These are phyloP conservation scores for Drepana arcuata DNA, from an alignment of 1,140 invertebrate genomes.

Conservation along the genomic window DNA sequence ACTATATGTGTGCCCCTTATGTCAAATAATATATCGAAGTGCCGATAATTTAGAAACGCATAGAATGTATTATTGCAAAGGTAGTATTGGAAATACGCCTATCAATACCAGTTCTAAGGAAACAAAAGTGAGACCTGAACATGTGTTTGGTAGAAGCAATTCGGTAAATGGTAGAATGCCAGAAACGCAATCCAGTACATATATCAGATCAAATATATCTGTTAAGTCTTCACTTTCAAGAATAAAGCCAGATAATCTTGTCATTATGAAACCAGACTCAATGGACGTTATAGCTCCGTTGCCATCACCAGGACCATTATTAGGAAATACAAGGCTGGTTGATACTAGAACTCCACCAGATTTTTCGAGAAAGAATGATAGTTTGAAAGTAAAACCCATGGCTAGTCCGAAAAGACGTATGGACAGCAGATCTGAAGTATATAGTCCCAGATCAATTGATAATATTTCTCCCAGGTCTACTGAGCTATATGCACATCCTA, in stretches of 20 bases:
- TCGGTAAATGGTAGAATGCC: conserved; percentile 72
- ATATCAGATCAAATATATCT: conserved; percentile 45
- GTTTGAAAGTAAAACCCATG: conserved; percentile 41
- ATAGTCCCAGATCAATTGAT: conserved; percentile 55
- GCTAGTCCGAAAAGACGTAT: conserved; percentile 57
- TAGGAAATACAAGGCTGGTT: conserved; percentile 85
- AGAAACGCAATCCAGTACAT: conserved; percentile 46
- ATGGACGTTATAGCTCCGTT: conserved; percentile 73
- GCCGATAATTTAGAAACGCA: conserved; percentile 80
- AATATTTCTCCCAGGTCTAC: conserved; percentile 44
- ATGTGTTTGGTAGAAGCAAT: conserved; percentile 65
- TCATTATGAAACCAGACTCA: conserved; percentile 72
- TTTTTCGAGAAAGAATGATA: conserved; percentile 41
- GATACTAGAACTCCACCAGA: conserved; percentile 66
- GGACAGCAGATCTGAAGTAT: conserved; percentile 56
- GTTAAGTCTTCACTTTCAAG: conserved; percentile 52
- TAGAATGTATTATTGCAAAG: conserved; percentile 79
- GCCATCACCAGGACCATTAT: conserved; percentile 83
- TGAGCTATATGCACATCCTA: conserved; percentile 60
- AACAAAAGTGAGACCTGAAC: conserved; percentile 45
- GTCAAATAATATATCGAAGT: conserved; percentile 78
- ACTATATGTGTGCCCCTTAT: conserved; percentile 76
- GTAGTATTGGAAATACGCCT: conserved; percentile 41
- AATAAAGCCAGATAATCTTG: conserved; percentile 71
- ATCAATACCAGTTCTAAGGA: conserved; percentile 39